These are phyloP conservation scores for Tetrao urogallus DNA, from an alignment of 2,113 vertebrate species.

Conservation along the genomic window DNA sequence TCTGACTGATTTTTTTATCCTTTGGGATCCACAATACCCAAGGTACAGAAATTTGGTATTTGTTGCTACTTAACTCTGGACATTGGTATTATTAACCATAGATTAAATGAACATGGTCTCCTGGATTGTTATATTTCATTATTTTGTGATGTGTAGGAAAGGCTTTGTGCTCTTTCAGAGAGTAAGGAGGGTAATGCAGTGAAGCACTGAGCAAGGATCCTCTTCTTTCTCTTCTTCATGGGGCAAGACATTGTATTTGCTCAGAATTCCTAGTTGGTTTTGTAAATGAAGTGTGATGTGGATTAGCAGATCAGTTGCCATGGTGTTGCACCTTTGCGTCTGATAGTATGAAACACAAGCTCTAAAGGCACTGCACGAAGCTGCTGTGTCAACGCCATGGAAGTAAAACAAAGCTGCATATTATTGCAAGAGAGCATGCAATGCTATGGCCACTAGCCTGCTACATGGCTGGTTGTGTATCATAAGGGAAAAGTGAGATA, in stretches of 20 bases:
- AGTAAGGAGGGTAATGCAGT: not conserved
- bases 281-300: not conserved
- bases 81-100: not conserved
- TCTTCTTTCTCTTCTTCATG: not conserved
- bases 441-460: not conserved
- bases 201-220: not conserved
- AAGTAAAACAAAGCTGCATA: not conserved
- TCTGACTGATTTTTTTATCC: not conserved
- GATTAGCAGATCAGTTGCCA: slow-evolving; percentile 45
- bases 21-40: not conserved
- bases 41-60: not conserved
- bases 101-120: not conserved
- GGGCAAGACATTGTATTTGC: slow-evolving; percentile 1
- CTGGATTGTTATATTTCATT: not conserved
- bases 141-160: not conserved
- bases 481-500: not conserved
- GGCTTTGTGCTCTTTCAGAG: not conserved
- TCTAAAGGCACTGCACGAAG: not conserved
- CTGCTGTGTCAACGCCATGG: not conserved
- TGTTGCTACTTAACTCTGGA: not conserved
- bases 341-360: not conserved
- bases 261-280: not conserved
- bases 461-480: not conserved
- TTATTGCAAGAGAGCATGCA: not conserved
- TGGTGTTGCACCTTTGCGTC: slow-evolving; percentile 26